These are phyloP conservation scores for Campylorhamphus procurvoides DNA, from an alignment of 2,113 vertebrate species.

Conservation along the genomic window DNA sequence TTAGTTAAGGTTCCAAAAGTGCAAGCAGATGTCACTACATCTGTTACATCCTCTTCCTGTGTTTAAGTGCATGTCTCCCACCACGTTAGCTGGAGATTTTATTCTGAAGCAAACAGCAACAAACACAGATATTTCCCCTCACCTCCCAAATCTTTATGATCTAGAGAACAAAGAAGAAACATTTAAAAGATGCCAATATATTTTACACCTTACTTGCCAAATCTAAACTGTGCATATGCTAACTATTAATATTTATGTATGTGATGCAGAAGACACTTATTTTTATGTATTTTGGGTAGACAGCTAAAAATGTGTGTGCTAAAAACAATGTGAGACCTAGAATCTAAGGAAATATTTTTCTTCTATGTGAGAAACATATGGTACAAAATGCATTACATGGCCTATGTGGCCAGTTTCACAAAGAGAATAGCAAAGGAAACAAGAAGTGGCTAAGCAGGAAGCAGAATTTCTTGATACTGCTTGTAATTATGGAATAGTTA, in stretches of 20 bases:
- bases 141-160: background rate
- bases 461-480: background rate
- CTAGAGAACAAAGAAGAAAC: background rate
- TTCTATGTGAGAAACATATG: background rate
- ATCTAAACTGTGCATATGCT: background rate
- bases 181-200: background rate
- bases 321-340: background rate
- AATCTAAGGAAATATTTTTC: background rate
- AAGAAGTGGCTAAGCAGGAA: background rate
- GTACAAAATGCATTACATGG: background rate
- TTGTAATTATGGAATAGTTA: background rate
- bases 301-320: background rate
- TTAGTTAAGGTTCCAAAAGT: constrained; percentile 42
- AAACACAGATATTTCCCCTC: background rate
- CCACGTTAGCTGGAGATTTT: background rate
- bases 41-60: background rate
- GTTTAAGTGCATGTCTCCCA: background rate
- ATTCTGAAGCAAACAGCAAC: background rate
- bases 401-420: background rate
- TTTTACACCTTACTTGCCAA: background rate
- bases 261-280: background rate
- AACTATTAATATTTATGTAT: background rate
- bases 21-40: constrained; percentile 42
- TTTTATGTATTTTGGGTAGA: background rate
- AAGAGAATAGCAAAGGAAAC: background rate